These are phyloP conservation scores for Synanthedon myopaeformis DNA, from an alignment of 2,888 invertebrate species.

Conservation along the genomic window DNA sequence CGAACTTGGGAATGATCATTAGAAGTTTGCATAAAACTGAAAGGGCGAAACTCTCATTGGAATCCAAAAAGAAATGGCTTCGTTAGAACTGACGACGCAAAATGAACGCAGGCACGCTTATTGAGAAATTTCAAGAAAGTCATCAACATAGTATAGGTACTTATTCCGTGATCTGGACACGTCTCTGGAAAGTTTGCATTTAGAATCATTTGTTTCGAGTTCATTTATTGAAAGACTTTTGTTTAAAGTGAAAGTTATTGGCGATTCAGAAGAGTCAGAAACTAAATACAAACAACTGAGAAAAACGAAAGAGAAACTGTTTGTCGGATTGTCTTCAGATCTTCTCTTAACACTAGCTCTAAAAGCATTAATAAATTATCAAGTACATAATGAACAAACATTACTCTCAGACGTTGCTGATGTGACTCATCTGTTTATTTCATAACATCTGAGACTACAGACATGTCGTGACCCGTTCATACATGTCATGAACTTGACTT, in stretches of 20 bases:
- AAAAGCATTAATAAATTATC: conserved; percentile 36
- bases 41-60: not conserved
- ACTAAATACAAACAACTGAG: too few species aligned
- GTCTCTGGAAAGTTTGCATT: too few species aligned
- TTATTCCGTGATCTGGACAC: too few species aligned
- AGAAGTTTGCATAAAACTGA: not conserved
- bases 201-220: too few species aligned
- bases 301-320: not conserved
- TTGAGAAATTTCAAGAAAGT: too few species aligned
- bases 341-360: not conserved
- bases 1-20: not conserved
- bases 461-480: conserved; percentile 61
- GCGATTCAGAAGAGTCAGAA: too few species aligned
- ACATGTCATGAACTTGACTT: conserved; percentile 57
- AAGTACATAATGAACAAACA: conserved; percentile 28
- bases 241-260: too few species aligned
- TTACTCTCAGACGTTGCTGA: conserved; percentile 19
- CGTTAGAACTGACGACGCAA: too few species aligned
- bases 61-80: not conserved
- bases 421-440: conserved; percentile 48
- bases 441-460: conserved; percentile 38
- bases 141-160: too few species aligned
- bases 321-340: not conserved
- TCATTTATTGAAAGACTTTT: too few species aligned
- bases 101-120: too few species aligned